phyloP scores from a whole-genome alignment of 2,113 vertebrate species.

The Empidonax alnorum region DNA sequence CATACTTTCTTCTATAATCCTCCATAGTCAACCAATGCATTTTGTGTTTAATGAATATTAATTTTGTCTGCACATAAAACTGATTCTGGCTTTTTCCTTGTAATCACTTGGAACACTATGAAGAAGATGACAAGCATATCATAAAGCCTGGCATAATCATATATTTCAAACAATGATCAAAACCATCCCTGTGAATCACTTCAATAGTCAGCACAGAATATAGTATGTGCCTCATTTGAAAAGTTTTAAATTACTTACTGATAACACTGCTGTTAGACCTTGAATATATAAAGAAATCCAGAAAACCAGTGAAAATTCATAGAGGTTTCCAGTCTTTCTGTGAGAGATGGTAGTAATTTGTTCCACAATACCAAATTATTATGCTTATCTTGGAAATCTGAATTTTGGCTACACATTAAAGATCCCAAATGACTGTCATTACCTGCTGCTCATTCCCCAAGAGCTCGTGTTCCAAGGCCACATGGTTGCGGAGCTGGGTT shows the following conservation, averaged over 20 bases:
- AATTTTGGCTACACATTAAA: not conserved
- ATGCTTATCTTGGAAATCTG: not conserved
- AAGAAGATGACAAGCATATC: not conserved
- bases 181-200: not conserved
- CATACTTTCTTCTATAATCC: not conserved
- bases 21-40: not conserved
- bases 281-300: not conserved
- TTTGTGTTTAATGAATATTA: not conserved
- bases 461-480: conserved; percentile 82
- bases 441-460: conserved; percentile 82
- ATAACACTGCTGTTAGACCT: not conserved
- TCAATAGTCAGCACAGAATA: not conserved
- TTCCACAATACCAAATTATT: not conserved
- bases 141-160: not conserved
- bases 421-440: not conserved
- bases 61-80: not conserved
- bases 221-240: not conserved
- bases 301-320: not conserved
- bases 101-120: not conserved
- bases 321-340: not conserved
- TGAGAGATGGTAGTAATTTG: not conserved
- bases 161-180: not conserved
- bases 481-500: conserved; percentile 83
- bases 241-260: not conserved
- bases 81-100: not conserved